Evolutionary conservation across 2,888 invertebrate species (phyloP).

Genomic region (Brachylomia viminalis): DNA sequence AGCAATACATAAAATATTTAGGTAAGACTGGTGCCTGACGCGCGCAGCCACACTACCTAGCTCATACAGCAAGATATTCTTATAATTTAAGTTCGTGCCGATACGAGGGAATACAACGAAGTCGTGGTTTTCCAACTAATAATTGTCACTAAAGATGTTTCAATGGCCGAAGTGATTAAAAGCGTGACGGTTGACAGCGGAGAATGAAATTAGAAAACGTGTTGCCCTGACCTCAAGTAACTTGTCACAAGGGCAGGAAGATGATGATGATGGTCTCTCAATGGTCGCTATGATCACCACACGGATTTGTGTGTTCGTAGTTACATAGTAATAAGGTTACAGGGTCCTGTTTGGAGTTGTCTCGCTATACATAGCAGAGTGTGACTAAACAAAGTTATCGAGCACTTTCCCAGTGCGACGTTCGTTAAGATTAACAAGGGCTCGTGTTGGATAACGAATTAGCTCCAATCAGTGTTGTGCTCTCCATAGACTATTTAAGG

Average conservation of each 20-base stretch:
- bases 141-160: too few relatives aligned
- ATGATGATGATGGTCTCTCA: background rate
- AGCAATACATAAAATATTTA: background rate
- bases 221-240: background rate
- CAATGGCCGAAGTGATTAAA: background rate
- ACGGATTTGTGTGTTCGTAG: background rate
- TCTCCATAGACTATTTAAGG: constrained; percentile 40
- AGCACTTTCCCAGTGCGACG: constrained; percentile 63
- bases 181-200: background rate
- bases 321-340: background rate
- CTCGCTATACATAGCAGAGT: constrained; percentile 38
- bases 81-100: background rate
- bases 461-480: constrained; percentile 66
- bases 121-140: background rate
- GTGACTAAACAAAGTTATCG: constrained; percentile 65
- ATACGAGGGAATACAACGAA: background rate
- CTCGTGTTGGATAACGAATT: constrained; percentile 67
- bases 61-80: background rate
- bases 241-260: too few relatives aligned
- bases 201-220: background rate
- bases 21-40: background rate
- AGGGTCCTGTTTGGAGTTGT: constrained; percentile 24
- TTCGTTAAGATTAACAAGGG: constrained; percentile 75
- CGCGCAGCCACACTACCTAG: background rate
- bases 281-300: background rate